Base-by-base conservation (phyloP, 2,888 invertebrate species). In the Alentia gelatinosa region DNA sequence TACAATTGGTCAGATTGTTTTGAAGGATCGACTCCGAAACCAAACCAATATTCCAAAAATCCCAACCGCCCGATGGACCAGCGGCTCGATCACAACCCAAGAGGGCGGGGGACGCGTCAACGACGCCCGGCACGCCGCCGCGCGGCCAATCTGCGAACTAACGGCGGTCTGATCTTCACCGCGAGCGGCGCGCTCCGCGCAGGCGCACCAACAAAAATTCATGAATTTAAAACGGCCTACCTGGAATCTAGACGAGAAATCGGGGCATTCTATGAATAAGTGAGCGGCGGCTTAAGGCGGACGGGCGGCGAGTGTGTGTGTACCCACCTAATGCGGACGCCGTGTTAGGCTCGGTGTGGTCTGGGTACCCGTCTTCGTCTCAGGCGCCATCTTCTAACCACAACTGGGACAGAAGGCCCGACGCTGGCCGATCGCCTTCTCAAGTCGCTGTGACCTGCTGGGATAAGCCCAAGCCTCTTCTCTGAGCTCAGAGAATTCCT, bases 161-260 rank as follows among this genome's bases (percentile, higher is more conserved):
- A 68, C 68, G 30, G 33, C 30, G 68, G 68, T 68, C 68, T 68
- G 30, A 3, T 26, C 30, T 26, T 30, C 30, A 68, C 68, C 68
- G 68, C 68, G 68, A 26, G 30, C 30, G 30, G 12, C 68, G 33
- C 68, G 68, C 33, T 1, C 68, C 33, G 30, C 68, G 33, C 30
- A 26, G 68, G 30, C 68, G 68, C 26, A 26, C 68, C 68, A 56
- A 56, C 68, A 40, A 40, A 83, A 83, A 83, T 83, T 83, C 83
- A 83, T 83, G 83, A 83, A 83, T 83, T 83, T 83, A 35, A 83
- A 83, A 83, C 37, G 83, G 83, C 83, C 83, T 83, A 83, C 83
- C 83, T 83, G 83, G 40, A 83, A 83, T 83, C 83, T 83, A 40
- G 83, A 83, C 40, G 83, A 40, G 83, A 40, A 83, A 83, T 83